Conservation (phyloP, 2,888 invertebrate species). For the Leucoma salicis region DNA sequence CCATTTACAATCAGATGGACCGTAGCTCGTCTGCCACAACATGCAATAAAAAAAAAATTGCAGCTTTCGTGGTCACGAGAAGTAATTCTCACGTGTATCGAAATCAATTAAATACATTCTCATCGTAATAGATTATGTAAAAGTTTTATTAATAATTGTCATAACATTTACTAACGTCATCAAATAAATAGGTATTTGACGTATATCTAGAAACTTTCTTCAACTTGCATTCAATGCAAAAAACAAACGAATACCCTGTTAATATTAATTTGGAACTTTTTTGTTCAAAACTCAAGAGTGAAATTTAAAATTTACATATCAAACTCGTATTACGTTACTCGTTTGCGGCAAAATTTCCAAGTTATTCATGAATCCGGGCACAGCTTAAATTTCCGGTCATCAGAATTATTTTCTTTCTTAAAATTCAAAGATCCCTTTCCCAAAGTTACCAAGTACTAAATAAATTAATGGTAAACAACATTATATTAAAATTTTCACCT, state of each 20-base stretch:
- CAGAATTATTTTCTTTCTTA: conserved; percentile 14
- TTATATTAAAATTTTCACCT: conserved; percentile 21
- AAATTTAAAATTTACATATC: conserved; percentile 27
- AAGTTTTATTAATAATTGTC: too few relatives aligned
- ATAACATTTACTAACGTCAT: too few relatives aligned
- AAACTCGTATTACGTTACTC: conserved; percentile 3
- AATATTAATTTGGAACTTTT: conserved; percentile 17
- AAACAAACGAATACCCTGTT: background rate
- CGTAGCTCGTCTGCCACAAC: too few relatives aligned
- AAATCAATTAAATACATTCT: too few relatives aligned
- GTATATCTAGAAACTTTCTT: too few relatives aligned
- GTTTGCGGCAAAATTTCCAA: conserved; percentile 8
- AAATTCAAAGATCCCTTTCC: conserved; percentile 20
- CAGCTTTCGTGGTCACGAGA: too few relatives aligned
- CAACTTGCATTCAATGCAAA: conserved; percentile 1
- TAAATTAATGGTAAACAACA: conserved; percentile 31
- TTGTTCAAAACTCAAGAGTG: conserved; percentile 13
- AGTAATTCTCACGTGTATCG: too few relatives aligned
- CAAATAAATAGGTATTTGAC: too few relatives aligned
- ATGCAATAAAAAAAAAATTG: too few relatives aligned
- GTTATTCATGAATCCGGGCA: conserved; percentile 25
- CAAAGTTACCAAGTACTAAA: conserved; percentile 20
- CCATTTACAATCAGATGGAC: too few relatives aligned
- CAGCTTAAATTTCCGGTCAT: conserved; percentile 10
- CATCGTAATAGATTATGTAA: too few relatives aligned